phyloP scores from a whole-genome alignment of 2,797 vertebrate species.

The Dermochelys coriacea region DNA sequence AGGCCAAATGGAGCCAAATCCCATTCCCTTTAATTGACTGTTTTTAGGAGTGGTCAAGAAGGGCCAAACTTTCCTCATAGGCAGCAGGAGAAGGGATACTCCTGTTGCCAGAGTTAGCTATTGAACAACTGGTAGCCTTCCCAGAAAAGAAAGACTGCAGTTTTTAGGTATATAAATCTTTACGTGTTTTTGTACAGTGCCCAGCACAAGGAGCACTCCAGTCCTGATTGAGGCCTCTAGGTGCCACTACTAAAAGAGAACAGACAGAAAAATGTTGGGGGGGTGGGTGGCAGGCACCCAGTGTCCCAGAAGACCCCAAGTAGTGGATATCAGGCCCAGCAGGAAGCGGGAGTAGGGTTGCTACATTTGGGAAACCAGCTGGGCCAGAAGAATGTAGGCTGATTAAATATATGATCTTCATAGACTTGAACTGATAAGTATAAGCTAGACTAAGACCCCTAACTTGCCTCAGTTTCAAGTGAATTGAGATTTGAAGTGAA shows the following conservation, averaged over 20 bases:
- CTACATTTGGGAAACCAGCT: neutral
- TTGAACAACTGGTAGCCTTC: neutral
- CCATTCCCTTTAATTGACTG: too few relatives aligned
- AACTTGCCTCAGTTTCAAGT: neutral
- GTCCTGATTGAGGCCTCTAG: neutral
- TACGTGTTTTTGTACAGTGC: too few relatives aligned
- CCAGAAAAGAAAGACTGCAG: neutral
- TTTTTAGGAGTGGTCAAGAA: too few relatives aligned
- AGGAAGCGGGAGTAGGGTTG: neutral
- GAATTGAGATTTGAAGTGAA: neutral
- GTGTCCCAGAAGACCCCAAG: neutral
- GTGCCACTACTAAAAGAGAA: neutral
- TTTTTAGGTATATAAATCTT: too few relatives aligned
- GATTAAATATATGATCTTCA: neutral
- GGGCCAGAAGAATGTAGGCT: neutral
- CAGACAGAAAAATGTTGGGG: neutral
- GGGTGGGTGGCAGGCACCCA: neutral
- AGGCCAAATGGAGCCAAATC: too few relatives aligned
- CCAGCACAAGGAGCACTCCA: neutral
- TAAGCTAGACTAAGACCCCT: neutral
- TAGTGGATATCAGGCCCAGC: neutral
- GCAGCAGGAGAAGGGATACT: neutral
- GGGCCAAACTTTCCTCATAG: too few relatives aligned
- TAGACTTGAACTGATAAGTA: neutral
- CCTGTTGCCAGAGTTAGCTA: neutral